Evolutionary conservation across 2,797 vertebrate genomes (phyloP), one percentile per base, ranked within the genome.

Genomic region (Ceyx erithaca): DNA sequence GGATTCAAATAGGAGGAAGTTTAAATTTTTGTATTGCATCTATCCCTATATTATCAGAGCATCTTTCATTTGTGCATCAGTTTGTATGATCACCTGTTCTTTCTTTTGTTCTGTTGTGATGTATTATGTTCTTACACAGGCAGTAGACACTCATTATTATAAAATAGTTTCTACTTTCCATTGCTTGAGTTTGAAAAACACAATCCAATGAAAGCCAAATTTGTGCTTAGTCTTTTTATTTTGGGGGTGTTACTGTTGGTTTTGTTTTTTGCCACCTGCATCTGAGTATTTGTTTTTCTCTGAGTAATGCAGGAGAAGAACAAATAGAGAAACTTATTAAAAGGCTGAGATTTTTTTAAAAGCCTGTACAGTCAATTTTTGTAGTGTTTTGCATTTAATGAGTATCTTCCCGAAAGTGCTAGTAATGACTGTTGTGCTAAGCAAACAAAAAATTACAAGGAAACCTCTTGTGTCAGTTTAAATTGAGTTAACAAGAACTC

Each of bases 341-440:
- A 12, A 64, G 20, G 20, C 49, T 2, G 2, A 48, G 35, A 10
- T 20, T 13, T 67, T 7, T 31, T 10, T 46, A 10, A 18, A 30
- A 40, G 3, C 9, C 15, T 10, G 6, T 37, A 9, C 6, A 40
- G 9, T 46, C 4, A 3, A 0, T 10, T 57, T 26, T 20, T 48
- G 14, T 30, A 43, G 12, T 51, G 19, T 40, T 62, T 49, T 67
- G 31, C 6, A 12, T 77, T 83, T 55, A 72, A 41, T 22, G 14
- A 26, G 1, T 31, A 4, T 61, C 28, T 37, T 76, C 51, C 4
- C 1, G 1, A 46, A 69, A 62, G 6, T 21, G 8, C 9, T 64
- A 64, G 6, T 41, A 69, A 58, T 1, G 8, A 54, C 45, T 63
- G 0, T 45, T 83, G 14, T 58, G 88, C 17, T 25, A 61, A 84